Evolutionary conservation across 92 coral and sea anemone genomes (phyloP).

Genomic region (Parazoanthus atlanticus): DNA sequence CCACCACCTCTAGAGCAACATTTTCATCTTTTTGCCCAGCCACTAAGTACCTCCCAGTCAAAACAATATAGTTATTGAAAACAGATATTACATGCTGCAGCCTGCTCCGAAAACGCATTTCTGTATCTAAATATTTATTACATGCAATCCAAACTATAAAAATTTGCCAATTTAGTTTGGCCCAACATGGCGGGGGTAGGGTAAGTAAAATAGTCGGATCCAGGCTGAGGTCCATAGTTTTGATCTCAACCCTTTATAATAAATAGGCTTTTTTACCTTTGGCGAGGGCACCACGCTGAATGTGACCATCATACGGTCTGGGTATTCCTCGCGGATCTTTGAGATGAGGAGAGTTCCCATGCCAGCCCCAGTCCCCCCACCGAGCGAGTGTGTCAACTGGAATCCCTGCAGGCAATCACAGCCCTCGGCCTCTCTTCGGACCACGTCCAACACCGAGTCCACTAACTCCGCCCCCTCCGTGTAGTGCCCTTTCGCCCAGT

Average conservation of each 20-base stretch:
- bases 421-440: conserved; percentile 86
- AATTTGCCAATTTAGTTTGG: no score
- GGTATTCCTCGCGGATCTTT: conserved; percentile 91
- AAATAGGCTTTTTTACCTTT: conserved; percentile 29
- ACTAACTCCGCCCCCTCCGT: conserved; percentile 95
- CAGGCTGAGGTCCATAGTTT: no score
- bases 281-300: conserved; percentile 96
- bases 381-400: conserved; percentile 93
- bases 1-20: no score
- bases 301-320: conserved; percentile 86
- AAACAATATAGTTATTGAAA: no score
- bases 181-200: no score
- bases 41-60: no score
- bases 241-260: no score
- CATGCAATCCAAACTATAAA: no score
- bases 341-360: conserved; percentile 92
- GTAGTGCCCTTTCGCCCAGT: conserved; percentile 91
- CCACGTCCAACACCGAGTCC: conserved; percentile 88
- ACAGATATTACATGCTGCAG: no score
- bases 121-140: no score
- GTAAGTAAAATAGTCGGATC: background rate
- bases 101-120: no score
- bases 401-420: conserved; percentile 96
- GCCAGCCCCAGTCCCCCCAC: conserved; percentile 97
- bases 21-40: no score